These are phyloP conservation scores for Sminthurides aquaticus DNA, from an alignment of 2,888 invertebrate genomes.

Conservation along the genomic window DNA sequence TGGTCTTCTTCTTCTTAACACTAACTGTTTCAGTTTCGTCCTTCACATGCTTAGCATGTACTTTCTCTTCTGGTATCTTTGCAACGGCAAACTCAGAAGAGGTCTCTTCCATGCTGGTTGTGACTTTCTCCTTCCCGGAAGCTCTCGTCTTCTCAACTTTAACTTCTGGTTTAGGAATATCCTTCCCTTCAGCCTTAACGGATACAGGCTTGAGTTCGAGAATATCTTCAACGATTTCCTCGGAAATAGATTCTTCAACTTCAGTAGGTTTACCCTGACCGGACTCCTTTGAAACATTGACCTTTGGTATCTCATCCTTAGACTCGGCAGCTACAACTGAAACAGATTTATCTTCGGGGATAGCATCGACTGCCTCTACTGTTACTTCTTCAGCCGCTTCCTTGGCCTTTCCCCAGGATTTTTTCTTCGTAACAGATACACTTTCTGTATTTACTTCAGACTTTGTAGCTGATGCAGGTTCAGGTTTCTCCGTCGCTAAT, in stretches of 20 bases:
- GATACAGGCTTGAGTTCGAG: background rate
- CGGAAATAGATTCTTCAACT: slow-evolving; percentile 46
- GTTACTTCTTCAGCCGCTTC: slow-evolving; percentile 2
- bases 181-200: background rate
- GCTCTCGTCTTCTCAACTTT: background rate
- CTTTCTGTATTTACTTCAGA: slow-evolving; percentile 8
- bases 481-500: background rate
- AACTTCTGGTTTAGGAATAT: background rate
- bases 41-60: background rate
- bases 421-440: slow-evolving; percentile 20
- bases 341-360: background rate
- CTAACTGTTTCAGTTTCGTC: slow-evolving; percentile 13
- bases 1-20: slow-evolving; percentile 16
- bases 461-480: slow-evolving; percentile 22
- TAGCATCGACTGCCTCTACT: background rate
- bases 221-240: slow-evolving; percentile 37
- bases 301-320: slow-evolving; percentile 11
- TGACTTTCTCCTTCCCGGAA: background rate
- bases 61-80: background rate
- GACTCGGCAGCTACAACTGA: slow-evolving; percentile 7
- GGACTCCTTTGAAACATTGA: background rate
- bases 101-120: background rate
- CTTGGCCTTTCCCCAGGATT: slow-evolving; percentile 3
- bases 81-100: background rate
- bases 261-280: background rate